Conservation (phyloP, 2,888 invertebrate genomes). For the Erynnis tages region DNA sequence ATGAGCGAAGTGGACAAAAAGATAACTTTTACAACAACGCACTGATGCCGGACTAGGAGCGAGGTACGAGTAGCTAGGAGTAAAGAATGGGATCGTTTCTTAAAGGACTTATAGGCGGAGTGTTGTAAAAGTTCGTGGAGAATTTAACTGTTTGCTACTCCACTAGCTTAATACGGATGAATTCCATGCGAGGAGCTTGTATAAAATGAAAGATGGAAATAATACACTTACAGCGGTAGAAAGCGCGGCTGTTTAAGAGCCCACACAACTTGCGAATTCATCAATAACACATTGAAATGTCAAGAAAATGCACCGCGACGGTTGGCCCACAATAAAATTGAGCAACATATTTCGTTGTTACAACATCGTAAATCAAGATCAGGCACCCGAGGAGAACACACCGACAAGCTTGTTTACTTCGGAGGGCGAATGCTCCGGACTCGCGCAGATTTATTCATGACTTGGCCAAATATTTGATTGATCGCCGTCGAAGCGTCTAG, state of each 20-base stretch:
- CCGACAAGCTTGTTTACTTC: conserved; percentile 31
- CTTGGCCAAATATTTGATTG: conserved; percentile 76
- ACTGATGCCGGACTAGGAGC: too few species aligned
- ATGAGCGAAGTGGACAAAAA: too few species aligned
- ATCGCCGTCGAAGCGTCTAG: conserved; percentile 67
- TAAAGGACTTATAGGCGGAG: too few species aligned
- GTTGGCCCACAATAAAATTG: conserved; percentile 13
- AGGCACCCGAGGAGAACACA: conserved; percentile 21
- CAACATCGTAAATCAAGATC: conserved; percentile 23
- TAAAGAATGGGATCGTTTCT: too few species aligned
- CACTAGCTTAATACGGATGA: too few species aligned
- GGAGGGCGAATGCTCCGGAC: conserved; percentile 45
- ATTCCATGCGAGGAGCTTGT: too few species aligned
- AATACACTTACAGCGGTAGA: neutral
- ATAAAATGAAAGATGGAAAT: too few species aligned
- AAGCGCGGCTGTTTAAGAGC: neutral
- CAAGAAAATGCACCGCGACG: conserved; percentile 17
- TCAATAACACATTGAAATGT: conserved; percentile 3
- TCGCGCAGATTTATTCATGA: conserved; percentile 68
- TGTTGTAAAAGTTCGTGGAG: too few species aligned
- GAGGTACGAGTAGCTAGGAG: too few species aligned
- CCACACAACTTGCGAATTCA: neutral
- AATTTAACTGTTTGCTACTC: too few species aligned
- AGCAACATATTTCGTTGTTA: conserved; percentile 22
- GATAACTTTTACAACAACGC: too few species aligned